Evolutionary conservation across 2,113 vertebrate species (phyloP).

Genomic region (Eudyptes chrysolophus): DNA sequence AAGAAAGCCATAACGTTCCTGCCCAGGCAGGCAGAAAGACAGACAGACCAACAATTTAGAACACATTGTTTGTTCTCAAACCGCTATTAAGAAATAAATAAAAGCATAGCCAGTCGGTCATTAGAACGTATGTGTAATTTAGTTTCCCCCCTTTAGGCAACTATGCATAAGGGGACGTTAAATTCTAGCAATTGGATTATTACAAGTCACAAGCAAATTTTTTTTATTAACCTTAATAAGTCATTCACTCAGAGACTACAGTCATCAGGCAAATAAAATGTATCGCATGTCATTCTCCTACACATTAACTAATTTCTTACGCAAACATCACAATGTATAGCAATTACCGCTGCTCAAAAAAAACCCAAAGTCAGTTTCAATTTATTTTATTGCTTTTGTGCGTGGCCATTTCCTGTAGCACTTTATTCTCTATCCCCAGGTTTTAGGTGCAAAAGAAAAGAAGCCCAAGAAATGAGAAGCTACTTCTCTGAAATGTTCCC

Average conservation of each 20-base stretch:
- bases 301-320: constrained; percentile 83
- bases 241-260: constrained; percentile 81
- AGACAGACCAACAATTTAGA: constrained; percentile 80
- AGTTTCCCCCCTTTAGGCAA: constrained; percentile 75
- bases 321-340: constrained; percentile 83
- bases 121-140: constrained; percentile 77
- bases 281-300: constrained; percentile 77
- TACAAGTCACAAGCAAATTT: constrained; percentile 79
- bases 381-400: constrained; percentile 81
- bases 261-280: constrained; percentile 80
- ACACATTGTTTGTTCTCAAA: constrained; percentile 79
- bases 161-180: constrained; percentile 76
- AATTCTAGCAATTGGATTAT: constrained; percentile 81
- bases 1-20: constrained; percentile 80
- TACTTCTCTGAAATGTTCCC: not conserved
- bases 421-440: constrained; percentile 57
- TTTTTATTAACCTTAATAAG: constrained; percentile 85
- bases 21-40: constrained; percentile 81
- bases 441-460: constrained; percentile 56
- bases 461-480: constrained; percentile 31
- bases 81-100: constrained; percentile 73
- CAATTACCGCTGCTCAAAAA: constrained; percentile 78
- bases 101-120: constrained; percentile 77
- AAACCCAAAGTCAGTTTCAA: constrained; percentile 76
- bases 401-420: constrained; percentile 71